These are phyloP conservation scores for Lipophrys pholis DNA, from an alignment of 2,113 vertebrate species.

Conservation along the genomic window DNA sequence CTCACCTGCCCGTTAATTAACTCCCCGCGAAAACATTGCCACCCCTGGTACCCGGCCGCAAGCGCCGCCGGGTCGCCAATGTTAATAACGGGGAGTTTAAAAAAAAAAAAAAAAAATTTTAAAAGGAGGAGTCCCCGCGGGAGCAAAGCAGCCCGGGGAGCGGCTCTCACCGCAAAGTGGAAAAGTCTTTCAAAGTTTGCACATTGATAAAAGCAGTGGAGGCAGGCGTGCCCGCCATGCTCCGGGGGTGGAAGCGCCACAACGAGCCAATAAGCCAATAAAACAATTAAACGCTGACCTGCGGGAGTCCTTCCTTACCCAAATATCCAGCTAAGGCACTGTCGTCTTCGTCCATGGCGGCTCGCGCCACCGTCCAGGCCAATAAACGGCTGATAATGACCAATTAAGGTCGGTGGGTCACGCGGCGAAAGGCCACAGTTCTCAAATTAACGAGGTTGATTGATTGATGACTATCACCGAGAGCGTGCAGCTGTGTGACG, in stretches of 20 bases:
- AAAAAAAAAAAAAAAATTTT: background rate
- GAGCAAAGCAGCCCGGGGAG: conserved; percentile 14
- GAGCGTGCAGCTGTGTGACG: background rate
- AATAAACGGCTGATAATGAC: conserved; percentile 67
- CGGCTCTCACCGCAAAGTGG: conserved; percentile 13
- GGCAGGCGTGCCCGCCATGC: background rate
- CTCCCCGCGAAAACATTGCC: conserved; percentile 35
- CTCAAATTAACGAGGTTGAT: conserved; percentile 57
- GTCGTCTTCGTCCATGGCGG: conserved; percentile 71
- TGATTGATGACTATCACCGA: conserved; percentile 64
- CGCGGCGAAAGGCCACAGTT: background rate
- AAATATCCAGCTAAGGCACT: conserved; percentile 61
- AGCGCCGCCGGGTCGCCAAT: conserved; percentile 52
- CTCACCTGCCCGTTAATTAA: conserved; percentile 72
- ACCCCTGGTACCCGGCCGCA: conserved; percentile 22
- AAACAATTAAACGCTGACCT: conserved; percentile 44
- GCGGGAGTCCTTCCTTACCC: conserved; percentile 66
- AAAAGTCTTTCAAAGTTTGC: conserved; percentile 26
- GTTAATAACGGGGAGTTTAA: conserved; percentile 58
- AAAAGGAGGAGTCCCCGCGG: conserved; percentile 24
- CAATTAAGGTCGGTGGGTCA: conserved; percentile 63
- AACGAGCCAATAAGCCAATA: conserved; percentile 33
- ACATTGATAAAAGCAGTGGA: background rate
- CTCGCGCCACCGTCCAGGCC: conserved; percentile 33
- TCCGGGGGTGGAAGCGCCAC: background rate